Evolutionary conservation across 1,140 invertebrate species (phyloP).

Genomic region (Drusus annulatus): DNA sequence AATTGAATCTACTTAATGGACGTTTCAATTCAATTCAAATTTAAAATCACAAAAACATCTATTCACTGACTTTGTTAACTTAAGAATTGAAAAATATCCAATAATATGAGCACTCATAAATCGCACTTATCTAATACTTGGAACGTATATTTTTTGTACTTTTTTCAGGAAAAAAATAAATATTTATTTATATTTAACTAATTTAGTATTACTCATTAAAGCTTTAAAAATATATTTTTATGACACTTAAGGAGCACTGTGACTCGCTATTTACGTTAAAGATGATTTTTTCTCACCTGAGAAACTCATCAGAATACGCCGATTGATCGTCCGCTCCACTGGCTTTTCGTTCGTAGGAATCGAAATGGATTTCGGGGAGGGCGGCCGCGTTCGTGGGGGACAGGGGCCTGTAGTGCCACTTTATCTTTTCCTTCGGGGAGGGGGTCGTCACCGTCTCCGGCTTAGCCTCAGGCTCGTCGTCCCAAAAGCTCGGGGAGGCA

Average conservation of each 20-base stretch:
- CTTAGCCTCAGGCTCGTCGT: slow-evolving; percentile 59
- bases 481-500: slow-evolving; percentile 60
- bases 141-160: neutral
- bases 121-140: slow-evolving; percentile 10
- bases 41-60: no score
- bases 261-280: neutral
- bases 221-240: neutral
- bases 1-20: slow-evolving; percentile 53
- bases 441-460: slow-evolving; percentile 50
- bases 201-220: no score
- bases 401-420: slow-evolving; percentile 67
- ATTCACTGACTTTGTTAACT: no score
- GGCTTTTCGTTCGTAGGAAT: slow-evolving; percentile 65
- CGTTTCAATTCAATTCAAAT: neutral
- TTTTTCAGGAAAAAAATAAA: no score
- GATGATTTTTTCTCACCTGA: slow-evolving; percentile 66
- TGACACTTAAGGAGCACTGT: slow-evolving; percentile 17
- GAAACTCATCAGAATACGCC: slow-evolving; percentile 67
- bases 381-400: slow-evolving; percentile 60
- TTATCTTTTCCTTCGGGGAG: slow-evolving; percentile 64
- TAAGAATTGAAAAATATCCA: neutral
- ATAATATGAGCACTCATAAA: neutral
- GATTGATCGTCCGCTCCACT: slow-evolving; percentile 60
- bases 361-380: slow-evolving; percentile 69
- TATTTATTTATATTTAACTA: neutral